Base-by-base conservation (phyloP, 92 coral and sea anemone species). In the Umimayanthus kanabou region DNA sequence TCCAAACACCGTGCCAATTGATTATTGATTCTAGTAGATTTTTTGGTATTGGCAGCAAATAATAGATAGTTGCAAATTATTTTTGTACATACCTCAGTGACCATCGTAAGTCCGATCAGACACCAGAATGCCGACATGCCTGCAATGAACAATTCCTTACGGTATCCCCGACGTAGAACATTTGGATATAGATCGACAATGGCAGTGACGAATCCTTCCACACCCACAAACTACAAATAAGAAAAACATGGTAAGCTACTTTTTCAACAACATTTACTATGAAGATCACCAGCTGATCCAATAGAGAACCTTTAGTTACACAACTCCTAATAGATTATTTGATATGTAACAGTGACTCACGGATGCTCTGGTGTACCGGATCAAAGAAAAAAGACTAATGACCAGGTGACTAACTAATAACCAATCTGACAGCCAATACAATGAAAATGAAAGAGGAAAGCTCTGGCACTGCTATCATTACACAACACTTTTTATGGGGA, bases 131-230 rank as follows among this genome's bases (percentile, higher is more conserved):
- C 75, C 4, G 92, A 95, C 88, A 89, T 88, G 13, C 85, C 78
- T 43, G 89, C 98, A 82, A 93, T 95, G 88, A 95, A 95, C 72
- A 95, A 69, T 84, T 95, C 98, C 80, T 95, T 95, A 61, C 98
- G 94, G 83, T 90, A 86, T 55, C 98, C 98, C 42, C 94, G 91
- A 76, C 98, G 92, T 26, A 95, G 80, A 77, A 93, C 84, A 20
- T 91, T 88, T 37, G 98, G 98, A 61, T 89, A 95, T 87, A 95
- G 79, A 80, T 95, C 98, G 22, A 95, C 98, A 64, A 95, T 93
- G 91, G 98, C 98, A 25, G 98, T 95, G 28, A 95, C 90, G 80
- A 95, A 93, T 72, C 96, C 98, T 86, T 95, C 98, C 77, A 95
- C 96, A 49, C 96, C 96, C 25, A 95, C 98, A 80, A 95, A 95